Evolutionary conservation across 2,888 invertebrate genomes (phyloP), one percentile per base, ranked within the genome.

Genomic region (Agelastica alni): DNA sequence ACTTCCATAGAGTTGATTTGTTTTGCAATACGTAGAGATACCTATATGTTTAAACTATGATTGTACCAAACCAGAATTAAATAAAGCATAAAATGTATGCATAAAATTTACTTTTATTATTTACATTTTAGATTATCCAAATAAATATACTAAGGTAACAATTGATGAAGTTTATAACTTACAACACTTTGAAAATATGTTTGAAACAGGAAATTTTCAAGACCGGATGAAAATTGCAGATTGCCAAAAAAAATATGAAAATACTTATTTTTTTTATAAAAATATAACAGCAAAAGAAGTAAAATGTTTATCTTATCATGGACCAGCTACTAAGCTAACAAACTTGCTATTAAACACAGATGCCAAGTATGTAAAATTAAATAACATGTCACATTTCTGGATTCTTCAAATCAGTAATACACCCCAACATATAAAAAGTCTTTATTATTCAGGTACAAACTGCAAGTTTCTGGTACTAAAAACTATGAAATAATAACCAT

Each of bases 161-260:
- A 82, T 96, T 6, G 92, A 95, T 66, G 80, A 85, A 58, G 81
- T 93, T 1, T 91, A 90, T 67, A 83, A 93, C 10, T 80, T 98
- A 20, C 88, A 93, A 78, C 88, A 93, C 72, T 97, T 85, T 70
- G 84, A 88, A 59, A 86, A 93, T 69, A 91, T 94, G 70, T 94
- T 95, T 78, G 84, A 85, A 67, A 84, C 84, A 62, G 90, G 88
- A 0, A 81, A 85, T 46, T 97, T 94, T 80, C 82, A 84, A 62
- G 92, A 96, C 48, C 94, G 91, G 76, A 91, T 88, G 81, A 83
- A 89, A 66, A 69, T 85, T 31, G 71, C 79, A 48, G 71, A 81
- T 4, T 86, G 89, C 46, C 62, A 73, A 4, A 75, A 79, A 41
- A 67, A 76, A 9, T 74, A 78, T 32, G 65, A 66, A 18, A 81